Evolutionary conservation across 2,113 vertebrate species (phyloP).

Genomic region (Oophaga pumilio): DNA sequence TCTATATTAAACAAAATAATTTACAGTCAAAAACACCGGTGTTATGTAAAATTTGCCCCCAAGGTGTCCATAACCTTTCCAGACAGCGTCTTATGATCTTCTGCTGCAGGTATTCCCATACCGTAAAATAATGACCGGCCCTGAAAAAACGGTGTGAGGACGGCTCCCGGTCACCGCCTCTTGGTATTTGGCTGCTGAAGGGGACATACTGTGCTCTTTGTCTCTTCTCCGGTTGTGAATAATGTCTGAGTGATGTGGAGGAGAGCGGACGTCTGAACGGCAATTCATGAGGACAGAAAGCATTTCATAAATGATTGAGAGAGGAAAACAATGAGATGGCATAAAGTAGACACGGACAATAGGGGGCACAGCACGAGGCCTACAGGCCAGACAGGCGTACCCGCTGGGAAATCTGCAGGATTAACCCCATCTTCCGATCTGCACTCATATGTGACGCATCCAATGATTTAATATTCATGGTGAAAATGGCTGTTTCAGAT

Average conservation of each 20-base stretch:
- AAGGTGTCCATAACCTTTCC: too few species aligned
- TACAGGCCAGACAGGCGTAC: neutral
- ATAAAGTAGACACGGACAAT: neutral
- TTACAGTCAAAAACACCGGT: too few species aligned
- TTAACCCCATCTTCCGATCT: neutral
- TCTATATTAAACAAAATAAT: too few species aligned
- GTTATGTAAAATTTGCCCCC: too few species aligned
- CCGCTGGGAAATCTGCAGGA: neutral
- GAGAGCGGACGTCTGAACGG: neutral
- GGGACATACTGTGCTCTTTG: constrained; percentile 6
- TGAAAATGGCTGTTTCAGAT: neutral
- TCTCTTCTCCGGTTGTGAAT: constrained; percentile 41
- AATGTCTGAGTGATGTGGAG: constrained; percentile 30
- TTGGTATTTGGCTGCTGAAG: neutral
- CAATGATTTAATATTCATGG: neutral
- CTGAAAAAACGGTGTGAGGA: neutral
- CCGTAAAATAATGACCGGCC: neutral
- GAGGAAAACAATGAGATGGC: neutral
- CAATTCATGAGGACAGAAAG: constrained; percentile 49
- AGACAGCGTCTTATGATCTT: neutral
- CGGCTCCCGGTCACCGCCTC: neutral
- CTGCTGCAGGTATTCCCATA: neutral
- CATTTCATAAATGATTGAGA: constrained; percentile 47
- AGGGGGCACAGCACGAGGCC: neutral
- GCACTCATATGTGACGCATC: neutral